These are phyloP conservation scores for Spinus olivaceus DNA, from an alignment of 2,797 vertebrate species.

Conservation along the genomic window DNA sequence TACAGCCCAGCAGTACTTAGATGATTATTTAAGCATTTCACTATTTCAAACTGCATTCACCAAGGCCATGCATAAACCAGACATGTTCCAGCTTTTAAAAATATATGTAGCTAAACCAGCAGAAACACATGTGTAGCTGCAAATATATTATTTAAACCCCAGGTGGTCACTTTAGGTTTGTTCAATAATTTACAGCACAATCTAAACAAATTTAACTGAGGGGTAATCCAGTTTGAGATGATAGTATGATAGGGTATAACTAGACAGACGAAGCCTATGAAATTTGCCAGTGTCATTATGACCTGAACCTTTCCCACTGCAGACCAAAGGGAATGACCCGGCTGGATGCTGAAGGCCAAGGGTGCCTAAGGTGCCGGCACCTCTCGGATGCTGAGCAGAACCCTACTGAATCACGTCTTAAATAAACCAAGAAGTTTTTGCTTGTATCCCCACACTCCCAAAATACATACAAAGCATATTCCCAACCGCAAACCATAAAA, in stretches of 20 bases:
- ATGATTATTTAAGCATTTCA: not conserved
- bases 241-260: not conserved
- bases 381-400: not conserved
- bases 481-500: not conserved
- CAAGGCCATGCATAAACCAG: not conserved
- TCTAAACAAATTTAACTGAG: not conserved
- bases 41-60: not conserved
- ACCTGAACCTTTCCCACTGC: not conserved
- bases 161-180: not conserved
- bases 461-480: not conserved
- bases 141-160: not conserved
- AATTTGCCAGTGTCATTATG: not conserved
- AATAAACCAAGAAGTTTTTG: not conserved
- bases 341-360: not conserved
- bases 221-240: not conserved
- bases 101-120: not conserved
- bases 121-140: not conserved
- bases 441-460: not conserved
- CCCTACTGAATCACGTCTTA: not conserved
- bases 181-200: not conserved
- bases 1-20: not conserved
- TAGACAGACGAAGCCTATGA: not conserved
- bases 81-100: not conserved
- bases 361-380: not conserved
- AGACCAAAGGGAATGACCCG: not conserved